These are phyloP conservation scores for Hyles lineata DNA, from an alignment of 2,888 invertebrate species.

Conservation along the genomic window DNA sequence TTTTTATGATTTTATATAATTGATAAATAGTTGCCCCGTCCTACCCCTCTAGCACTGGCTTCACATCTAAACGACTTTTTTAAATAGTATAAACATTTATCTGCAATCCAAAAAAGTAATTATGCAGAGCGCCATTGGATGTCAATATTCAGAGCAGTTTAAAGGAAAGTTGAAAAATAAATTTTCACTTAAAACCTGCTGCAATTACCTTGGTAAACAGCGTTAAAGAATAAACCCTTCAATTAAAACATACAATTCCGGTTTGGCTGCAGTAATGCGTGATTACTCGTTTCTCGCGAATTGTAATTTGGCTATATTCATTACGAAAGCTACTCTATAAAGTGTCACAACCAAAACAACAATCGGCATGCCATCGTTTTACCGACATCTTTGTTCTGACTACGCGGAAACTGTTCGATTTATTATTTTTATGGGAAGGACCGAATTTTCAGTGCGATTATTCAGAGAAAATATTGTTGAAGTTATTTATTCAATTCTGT, in stretches of 20 bases:
- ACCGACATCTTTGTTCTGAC: constrained; percentile 38
- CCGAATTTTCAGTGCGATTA: constrained; percentile 31
- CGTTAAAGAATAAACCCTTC: constrained; percentile 68
- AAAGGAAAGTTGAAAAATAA: constrained; percentile 72
- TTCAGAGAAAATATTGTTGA: not conserved
- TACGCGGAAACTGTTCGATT: not conserved
- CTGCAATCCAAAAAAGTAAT: not conserved
- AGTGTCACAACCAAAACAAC: constrained; percentile 54
- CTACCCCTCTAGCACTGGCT: too few species aligned
- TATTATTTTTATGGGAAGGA: constrained; percentile 18
- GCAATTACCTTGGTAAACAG: constrained; percentile 73
- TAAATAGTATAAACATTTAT: not conserved
- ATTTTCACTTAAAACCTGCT: constrained; percentile 74
- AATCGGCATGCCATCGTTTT: constrained; percentile 53
- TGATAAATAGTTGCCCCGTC: too few species aligned
- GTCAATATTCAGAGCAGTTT: constrained; percentile 75
- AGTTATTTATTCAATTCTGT: too few species aligned
- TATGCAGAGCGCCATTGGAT: constrained; percentile 50
- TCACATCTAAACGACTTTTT: not conserved
- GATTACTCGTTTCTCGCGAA: constrained; percentile 54
- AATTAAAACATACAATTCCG: constrained; percentile 72
- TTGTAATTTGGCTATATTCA: constrained; percentile 66
- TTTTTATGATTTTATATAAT: too few species aligned
- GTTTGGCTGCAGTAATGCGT: constrained; percentile 57
- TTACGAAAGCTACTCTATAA: constrained; percentile 61